Percentiles rank a stretch among this genome's conserved stretches.
phyloP scores from a whole-genome alignment of 2,888 invertebrate genomes.

The Nematopogon swammerdamellus region DNA sequence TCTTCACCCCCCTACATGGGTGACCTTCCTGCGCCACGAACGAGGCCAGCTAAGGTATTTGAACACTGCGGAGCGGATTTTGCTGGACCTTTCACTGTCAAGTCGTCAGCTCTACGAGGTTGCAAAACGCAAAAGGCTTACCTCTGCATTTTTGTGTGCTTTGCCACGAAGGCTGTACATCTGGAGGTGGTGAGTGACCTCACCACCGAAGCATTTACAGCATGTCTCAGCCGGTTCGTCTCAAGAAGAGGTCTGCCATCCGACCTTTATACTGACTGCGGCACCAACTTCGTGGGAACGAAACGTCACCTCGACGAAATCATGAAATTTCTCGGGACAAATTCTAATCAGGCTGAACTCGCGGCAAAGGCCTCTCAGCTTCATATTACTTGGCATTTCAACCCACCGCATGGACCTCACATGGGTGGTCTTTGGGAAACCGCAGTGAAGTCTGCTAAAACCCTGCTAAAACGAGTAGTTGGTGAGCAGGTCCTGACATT shows the following conservation, averaged over 20 bases:
- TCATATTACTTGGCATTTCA: slow-evolving; percentile 6
- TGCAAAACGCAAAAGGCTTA: slow-evolving; percentile 1
- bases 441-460: slow-evolving; percentile 7
- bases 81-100: not conserved
- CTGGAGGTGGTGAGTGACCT: slow-evolving; percentile 7
- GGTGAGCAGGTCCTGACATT: slow-evolving; percentile 1
- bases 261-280: slow-evolving; percentile 5
- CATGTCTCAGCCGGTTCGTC: slow-evolving; percentile 7
- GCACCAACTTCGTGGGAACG: slow-evolving; percentile 10
- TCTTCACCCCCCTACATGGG: not conserved
- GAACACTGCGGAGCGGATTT: not conserved
- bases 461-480: slow-evolving; percentile 3
- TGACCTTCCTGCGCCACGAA: not conserved
- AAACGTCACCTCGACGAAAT: slow-evolving; percentile 5
- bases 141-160: slow-evolving; percentile 6
- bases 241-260: slow-evolving; percentile 5
- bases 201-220: slow-evolving; percentile 9
- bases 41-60: not conserved
- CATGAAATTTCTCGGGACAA: no score
- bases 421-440: slow-evolving; percentile 8
- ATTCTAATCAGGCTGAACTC: not conserved
- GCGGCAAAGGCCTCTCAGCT: not conserved
- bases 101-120: not conserved
- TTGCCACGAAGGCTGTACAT: slow-evolving; percentile 9
- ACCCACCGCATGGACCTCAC: slow-evolving; percentile 5